Conservation (phyloP, 1,140 invertebrate species). For the Papilio glaucus region DNA sequence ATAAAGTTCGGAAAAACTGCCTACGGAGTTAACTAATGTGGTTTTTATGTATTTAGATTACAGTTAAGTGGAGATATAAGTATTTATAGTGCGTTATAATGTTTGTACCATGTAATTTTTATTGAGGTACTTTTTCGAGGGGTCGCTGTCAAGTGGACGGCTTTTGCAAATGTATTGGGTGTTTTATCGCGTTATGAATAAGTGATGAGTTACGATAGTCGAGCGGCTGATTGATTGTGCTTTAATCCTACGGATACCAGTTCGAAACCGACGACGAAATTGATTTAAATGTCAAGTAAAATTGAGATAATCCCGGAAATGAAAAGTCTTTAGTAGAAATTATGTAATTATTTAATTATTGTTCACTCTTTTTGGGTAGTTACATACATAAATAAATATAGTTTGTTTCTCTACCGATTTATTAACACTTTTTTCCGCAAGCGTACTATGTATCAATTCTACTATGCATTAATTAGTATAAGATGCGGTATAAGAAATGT, state of each 20-base stretch:
- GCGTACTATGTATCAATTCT: no score
- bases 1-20: background rate
- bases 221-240: background rate
- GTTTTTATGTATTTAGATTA: slow-evolving; percentile 15
- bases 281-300: no score
- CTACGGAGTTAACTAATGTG: background rate
- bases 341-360: no score
- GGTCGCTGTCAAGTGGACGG: background rate
- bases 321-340: no score
- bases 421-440: no score
- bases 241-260: background rate
- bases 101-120: background rate
- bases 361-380: no score
- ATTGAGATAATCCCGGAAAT: no score
- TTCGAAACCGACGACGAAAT: no score
- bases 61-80: background rate
- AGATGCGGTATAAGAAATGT: no score
- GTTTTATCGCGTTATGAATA: slow-evolving; percentile 8
- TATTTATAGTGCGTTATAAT: background rate
- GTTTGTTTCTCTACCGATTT: no score
- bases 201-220: background rate
- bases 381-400: no score
- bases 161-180: slow-evolving; percentile 14
- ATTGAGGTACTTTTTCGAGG: background rate
- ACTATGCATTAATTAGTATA: no score